These are phyloP conservation scores for Hippocampus mohnikei DNA, from an alignment of 2,113 vertebrate genomes.

Conservation along the genomic window DNA sequence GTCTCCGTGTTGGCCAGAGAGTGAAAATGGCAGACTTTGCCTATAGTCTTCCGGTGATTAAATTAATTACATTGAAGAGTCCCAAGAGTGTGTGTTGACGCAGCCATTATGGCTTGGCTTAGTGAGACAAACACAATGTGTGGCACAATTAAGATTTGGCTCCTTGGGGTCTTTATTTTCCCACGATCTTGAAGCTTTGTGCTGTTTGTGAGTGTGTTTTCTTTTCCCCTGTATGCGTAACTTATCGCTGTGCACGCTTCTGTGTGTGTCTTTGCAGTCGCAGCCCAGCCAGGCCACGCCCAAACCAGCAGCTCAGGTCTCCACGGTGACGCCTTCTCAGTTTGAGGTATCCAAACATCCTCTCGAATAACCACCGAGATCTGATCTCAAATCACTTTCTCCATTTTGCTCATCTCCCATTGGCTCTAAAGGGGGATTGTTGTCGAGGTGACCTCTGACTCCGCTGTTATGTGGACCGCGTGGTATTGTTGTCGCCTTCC, in stretches of 20 bases:
- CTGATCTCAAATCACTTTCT: not conserved
- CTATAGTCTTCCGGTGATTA: too few species aligned
- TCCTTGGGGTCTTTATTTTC: too few species aligned
- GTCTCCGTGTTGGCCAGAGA: too few species aligned
- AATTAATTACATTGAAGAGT: too few species aligned
- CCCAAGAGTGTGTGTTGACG: too few species aligned
- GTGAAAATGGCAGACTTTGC: too few species aligned
- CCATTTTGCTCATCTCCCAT: conserved; percentile 1
- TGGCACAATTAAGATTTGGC: too few species aligned
- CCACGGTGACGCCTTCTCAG: conserved; percentile 60
- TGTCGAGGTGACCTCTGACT: conserved; percentile 23
- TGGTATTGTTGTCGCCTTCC: conserved; percentile 21
- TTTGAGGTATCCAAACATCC: conserved; percentile 63
- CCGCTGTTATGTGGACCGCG: conserved; percentile 6
- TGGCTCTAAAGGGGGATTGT: not conserved
- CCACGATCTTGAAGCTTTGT: not conserved
- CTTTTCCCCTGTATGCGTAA: not conserved
- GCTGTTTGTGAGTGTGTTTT: not conserved
- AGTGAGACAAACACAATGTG: too few species aligned
- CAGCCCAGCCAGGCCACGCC: conserved; percentile 62
- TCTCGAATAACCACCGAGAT: conserved; percentile 1
- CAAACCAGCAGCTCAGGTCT: conserved; percentile 58
- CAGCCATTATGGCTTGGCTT: too few species aligned
- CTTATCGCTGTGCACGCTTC: not conserved
- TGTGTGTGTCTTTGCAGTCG: conserved; percentile 52